A percentile compares a stretch with the other conserved stretches of the same genome.
Evolutionary conservation across 2,797 vertebrate genomes (phyloP).

Genomic region (Denticeps clupeoides): DNA sequence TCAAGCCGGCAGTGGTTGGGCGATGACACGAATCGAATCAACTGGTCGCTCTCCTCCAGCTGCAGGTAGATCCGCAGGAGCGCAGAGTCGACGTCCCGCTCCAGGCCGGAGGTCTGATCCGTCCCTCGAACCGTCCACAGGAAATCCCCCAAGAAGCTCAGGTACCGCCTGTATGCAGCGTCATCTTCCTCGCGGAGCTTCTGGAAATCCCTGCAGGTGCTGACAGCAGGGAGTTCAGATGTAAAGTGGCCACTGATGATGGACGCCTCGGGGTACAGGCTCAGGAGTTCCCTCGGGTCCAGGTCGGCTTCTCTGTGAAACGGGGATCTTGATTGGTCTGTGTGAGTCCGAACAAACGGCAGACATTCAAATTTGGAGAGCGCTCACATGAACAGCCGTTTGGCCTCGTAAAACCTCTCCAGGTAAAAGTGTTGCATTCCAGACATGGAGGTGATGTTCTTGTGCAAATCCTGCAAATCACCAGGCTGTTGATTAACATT

Average conservation of each 20-base stretch:
- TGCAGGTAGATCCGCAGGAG: slow-evolving; percentile 49
- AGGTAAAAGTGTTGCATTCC: slow-evolving; percentile 54
- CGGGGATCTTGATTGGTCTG: too few species aligned
- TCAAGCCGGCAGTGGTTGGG: slow-evolving; percentile 42
- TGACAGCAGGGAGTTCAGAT: slow-evolving; percentile 27
- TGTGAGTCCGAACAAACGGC: background rate
- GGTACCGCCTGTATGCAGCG: slow-evolving; percentile 34
- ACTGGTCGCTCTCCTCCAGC: slow-evolving; percentile 30
- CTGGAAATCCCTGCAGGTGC: slow-evolving; percentile 36
- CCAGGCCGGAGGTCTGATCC: slow-evolving; percentile 23
- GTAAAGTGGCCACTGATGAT: slow-evolving; percentile 33
- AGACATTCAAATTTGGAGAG: slow-evolving; percentile 11
- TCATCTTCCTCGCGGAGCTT: slow-evolving; percentile 32
- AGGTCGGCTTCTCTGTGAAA: slow-evolving; percentile 47
- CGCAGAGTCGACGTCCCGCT: slow-evolving; percentile 44
- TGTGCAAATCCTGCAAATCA: slow-evolving; percentile 43
- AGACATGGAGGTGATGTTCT: slow-evolving; percentile 39
- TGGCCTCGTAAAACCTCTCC: slow-evolving; percentile 49
- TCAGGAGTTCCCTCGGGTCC: slow-evolving; percentile 57
- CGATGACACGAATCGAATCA: slow-evolving; percentile 39
- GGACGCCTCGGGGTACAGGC: slow-evolving; percentile 39
- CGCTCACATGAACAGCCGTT: slow-evolving; percentile 52
- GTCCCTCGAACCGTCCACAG: slow-evolving; percentile 35
- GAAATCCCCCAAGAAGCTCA: slow-evolving; percentile 45
- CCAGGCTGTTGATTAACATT: too few species aligned